Evolutionary conservation across 1,140 invertebrate species (phyloP), one percentile per base, ranked within the genome.

Genomic region (Drosophila subobscura): DNA sequence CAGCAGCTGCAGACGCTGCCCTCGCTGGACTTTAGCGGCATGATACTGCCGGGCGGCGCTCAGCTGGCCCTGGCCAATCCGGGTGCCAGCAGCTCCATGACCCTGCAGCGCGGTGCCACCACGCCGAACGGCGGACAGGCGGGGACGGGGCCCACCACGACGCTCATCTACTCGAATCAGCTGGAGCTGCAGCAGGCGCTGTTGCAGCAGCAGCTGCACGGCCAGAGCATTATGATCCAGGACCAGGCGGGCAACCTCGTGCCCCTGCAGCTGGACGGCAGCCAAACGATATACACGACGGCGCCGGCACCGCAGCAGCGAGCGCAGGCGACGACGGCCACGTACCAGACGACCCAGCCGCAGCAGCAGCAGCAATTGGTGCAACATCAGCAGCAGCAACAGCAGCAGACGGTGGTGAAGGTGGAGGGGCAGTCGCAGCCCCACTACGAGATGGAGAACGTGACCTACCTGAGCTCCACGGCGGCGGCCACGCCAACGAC

Each of bases 161-260:
- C 89, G 33, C 56, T 91, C n/a, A 91, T 91, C 42, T 91, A 91
- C 46, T 91, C 89, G 0, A 91, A 91, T 53, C 89, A 91, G 51
- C 64, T 91, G 66, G 89, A 91, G 63, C 53, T 91, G 66, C 89
- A 91, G 42, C 89, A 91, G 54, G 89, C 89, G 4, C 41, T 91
- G 66, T 25, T 91, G 51, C 89, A 91, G 51, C 89, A 91, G 5
- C 85, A 89, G 50, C 52, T 91, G 67, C 89, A 91, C 29, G 89
- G 89, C 5, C 89, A 91, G 46, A 91, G 89, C 66, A 91, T 91
- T 12, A 91, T 91, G 89, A 91, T 91, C 44, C 89, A 91, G 56
- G 89, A 91, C 66, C 89, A 91, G 59, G 85, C 89, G 6, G 89
- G 89, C 16, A 91, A 91, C 54, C 65, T 91, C 45, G 89, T 91